Base-by-base conservation (phyloP, 1,140 invertebrate species). In the Laodelphax striatellus region DNA sequence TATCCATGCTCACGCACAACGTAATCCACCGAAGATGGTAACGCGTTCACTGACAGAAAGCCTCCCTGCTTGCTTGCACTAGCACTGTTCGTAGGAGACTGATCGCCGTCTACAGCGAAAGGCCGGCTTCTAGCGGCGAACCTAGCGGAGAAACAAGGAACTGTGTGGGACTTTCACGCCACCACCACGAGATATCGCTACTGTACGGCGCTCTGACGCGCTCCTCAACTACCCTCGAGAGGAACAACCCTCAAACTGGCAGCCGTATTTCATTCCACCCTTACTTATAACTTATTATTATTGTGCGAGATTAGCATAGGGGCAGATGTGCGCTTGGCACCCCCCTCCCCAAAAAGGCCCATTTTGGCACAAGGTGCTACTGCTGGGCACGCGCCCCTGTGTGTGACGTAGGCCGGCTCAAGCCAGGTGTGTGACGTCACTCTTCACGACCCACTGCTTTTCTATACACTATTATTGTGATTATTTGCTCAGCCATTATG, bases 211-310 rank as follows among this genome's bases (percentile, higher is more conserved):
- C 34, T 50, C 2, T 14, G 34, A 13, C 34, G 34, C 34, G 34
- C 34, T 38, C 34, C 11, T 13, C 34, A 38, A 38, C 34, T 38
- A 38, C 34, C 34, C 34, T 38, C 34, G 34, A 50, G 46, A 16
- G 16, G 6, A 19, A 5, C 46, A 50, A 50, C 46, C 46, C 46
- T 50, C 46, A 50, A 14, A 50, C 46, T 50, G 46, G 14, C 16
- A 50, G 46, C 46, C 6, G 11, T 50, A 50, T 50, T 50, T 50
- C 46, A 50, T 50, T 22, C 16, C 16, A 17, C 46, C 21, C 46
- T 22, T 50, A 50, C 46, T 50, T 50, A 50, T 50, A 50, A 50
- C 46, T 50, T 50, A 50, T 50, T 50, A 50, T 50, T 50, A 22
- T 38, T 38, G 34, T 38, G 34, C 34, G 9, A 19, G 46, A 50